A percentile compares a stretch with the other conserved stretches of the same genome.
Conservation (phyloP, 2,888 invertebrate genomes). For the Slavum lentiscoides region DNA sequence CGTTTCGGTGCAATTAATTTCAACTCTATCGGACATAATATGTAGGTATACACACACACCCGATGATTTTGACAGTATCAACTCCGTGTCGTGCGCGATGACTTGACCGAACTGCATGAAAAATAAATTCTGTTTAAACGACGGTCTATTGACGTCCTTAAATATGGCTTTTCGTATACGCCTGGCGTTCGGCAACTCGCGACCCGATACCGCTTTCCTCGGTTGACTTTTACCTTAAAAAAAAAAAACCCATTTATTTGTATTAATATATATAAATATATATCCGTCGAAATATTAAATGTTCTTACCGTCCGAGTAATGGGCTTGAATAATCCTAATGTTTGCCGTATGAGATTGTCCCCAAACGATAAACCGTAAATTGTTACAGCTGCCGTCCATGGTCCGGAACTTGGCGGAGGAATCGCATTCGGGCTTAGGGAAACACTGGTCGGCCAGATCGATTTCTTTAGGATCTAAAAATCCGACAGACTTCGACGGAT, state of each 20-base stretch:
- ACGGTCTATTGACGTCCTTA: conserved; percentile 70
- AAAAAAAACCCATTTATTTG: background rate
- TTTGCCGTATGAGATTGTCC: conserved; percentile 74
- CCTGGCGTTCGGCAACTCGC: conserved; percentile 71
- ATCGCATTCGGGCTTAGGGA: conserved; percentile 65
- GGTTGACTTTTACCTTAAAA: conserved; percentile 59
- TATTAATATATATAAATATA: too few species aligned
- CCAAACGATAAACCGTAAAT: conserved; percentile 77
- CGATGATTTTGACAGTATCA: background rate
- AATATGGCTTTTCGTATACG: conserved; percentile 70
- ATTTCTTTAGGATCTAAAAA: conserved; percentile 1
- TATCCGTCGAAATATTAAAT: too few species aligned
- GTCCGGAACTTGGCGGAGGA: conserved; percentile 66
- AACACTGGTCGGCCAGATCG: conserved; percentile 22
- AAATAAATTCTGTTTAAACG: conserved; percentile 72
- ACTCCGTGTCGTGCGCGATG: conserved; percentile 72
- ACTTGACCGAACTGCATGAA: conserved; percentile 81
- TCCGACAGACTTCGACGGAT: background rate
- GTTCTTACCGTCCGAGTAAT: conserved; percentile 36
- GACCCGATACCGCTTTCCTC: conserved; percentile 67
- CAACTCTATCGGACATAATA: too few species aligned
- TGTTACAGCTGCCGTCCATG: conserved; percentile 93
- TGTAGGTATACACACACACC: background rate
- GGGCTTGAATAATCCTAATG: conserved; percentile 32
- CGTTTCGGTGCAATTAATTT: too few species aligned